Conservation (phyloP, 1,140 invertebrate species). For the Popillia japonica region DNA sequence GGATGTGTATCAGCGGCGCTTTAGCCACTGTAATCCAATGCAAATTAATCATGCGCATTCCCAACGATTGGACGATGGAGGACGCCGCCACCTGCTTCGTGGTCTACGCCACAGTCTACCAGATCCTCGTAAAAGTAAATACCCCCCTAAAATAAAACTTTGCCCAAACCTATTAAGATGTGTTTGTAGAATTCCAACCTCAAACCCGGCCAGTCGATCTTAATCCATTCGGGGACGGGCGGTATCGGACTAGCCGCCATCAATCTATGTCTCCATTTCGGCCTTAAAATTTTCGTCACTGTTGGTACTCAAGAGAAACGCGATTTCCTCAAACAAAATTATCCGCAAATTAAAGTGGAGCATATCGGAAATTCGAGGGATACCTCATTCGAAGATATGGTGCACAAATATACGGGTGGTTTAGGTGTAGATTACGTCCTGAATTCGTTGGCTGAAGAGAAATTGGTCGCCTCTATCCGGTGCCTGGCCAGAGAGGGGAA, state of each 20-base stretch:
- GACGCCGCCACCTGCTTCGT: constrained; percentile 90
- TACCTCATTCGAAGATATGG: constrained; percentile 68
- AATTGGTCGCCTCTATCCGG: constrained; percentile 76
- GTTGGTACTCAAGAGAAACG: constrained; percentile 76
- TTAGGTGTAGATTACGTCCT: constrained; percentile 73
- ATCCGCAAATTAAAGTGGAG: constrained; percentile 49
- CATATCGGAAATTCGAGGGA: constrained; percentile 71
- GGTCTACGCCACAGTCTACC: constrained; percentile 75
- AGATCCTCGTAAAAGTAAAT: not conserved
- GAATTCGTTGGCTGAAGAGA: constrained; percentile 75
- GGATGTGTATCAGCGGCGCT: constrained; percentile 67
- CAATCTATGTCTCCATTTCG: constrained; percentile 68
- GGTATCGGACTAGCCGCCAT: constrained; percentile 87
- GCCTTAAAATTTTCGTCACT: constrained; percentile 76
- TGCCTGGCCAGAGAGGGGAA: constrained; percentile 75
- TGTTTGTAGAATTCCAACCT: not conserved
- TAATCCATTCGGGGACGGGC: constrained; percentile 80
- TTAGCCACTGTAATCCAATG: constrained; percentile 69
- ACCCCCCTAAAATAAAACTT: not conserved
- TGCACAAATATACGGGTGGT: constrained; percentile 66
- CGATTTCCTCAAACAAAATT: constrained; percentile 66
- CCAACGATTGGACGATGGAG: constrained; percentile 81
- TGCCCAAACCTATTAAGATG: too few species aligned
- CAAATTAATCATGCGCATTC: constrained; percentile 76
- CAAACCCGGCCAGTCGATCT: constrained; percentile 47